Evolutionary conservation across 2,888 invertebrate genomes (phyloP).

Genomic region (Cybosia mesomella): DNA sequence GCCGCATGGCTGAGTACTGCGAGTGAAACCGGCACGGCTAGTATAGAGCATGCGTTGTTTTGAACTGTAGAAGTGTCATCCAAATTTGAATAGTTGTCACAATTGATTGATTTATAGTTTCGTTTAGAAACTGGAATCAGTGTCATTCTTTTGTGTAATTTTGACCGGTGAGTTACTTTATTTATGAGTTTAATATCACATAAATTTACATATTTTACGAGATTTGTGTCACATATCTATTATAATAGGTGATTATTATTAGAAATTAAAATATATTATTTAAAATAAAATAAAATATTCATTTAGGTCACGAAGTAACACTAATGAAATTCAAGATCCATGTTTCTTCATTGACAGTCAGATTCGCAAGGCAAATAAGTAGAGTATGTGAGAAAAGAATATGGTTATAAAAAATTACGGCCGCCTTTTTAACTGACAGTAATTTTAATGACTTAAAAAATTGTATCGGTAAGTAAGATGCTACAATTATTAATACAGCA

Average conservation of each 20-base stretch:
- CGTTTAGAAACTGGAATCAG: background rate
- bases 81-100: background rate
- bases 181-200: background rate
- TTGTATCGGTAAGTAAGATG: no score
- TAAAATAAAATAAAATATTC: background rate
- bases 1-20: background rate
- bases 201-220: background rate
- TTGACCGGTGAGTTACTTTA: background rate
- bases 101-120: slow-evolving; percentile 4
- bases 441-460: no score
- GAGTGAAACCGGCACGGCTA: background rate
- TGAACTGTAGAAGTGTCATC: background rate
- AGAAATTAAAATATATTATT: background rate
- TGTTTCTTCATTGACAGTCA: background rate
- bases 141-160: background rate
- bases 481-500: no score
- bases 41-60: background rate
- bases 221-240: background rate
- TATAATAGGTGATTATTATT: background rate
- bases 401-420: no score
- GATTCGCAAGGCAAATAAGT: background rate
- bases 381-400: background rate
- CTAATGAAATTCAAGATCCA: background rate
- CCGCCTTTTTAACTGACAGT: no score
- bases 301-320: background rate